These are phyloP conservation scores for Drosophila neocordata DNA, from an alignment of 1,140 invertebrate genomes.

Conservation along the genomic window DNA sequence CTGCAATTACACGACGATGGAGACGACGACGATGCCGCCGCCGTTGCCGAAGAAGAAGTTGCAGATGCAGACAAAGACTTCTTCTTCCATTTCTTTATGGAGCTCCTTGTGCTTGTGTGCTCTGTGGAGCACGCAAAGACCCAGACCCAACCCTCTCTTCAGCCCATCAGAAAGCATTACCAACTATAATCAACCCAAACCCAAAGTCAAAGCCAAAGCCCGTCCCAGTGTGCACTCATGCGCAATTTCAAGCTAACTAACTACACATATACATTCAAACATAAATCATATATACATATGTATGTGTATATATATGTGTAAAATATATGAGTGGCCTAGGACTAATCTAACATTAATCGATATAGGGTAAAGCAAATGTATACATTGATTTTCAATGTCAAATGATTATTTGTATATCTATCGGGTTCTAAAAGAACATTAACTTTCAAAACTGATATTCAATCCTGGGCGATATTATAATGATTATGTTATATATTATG, in stretches of 20 bases:
- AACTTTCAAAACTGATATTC: no score
- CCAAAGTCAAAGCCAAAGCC: conserved; percentile 44
- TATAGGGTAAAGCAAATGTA: not conserved
- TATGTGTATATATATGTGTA: conserved; percentile 3
- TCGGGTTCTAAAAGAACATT: no score
- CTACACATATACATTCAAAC: not conserved
- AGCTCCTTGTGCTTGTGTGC: conserved; percentile 23
- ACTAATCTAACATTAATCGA: not conserved
- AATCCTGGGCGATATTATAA: no score
- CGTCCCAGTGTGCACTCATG: conserved; percentile 54
- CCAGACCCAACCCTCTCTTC: not conserved
- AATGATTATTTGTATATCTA: no score
- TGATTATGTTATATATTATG: no score
- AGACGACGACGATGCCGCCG: conserved; percentile 39
- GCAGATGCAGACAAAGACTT: conserved; percentile 41
- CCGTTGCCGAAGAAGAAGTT: conserved; percentile 15
- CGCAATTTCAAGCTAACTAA: conserved; percentile 42
- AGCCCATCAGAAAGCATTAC: conserved; percentile 13
- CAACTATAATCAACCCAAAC: conserved; percentile 17
- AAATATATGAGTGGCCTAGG: conserved; percentile 15
- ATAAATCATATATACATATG: not conserved
- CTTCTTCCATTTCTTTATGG: conserved; percentile 33
- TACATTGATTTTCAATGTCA: no score
- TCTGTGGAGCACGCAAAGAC: conserved; percentile 28
- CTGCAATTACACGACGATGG: conserved; percentile 71